Evolutionary conservation across 2,797 vertebrate species (phyloP), one percentile per base, ranked within the genome.

Genomic region (Anisognathus igniventris): DNA sequence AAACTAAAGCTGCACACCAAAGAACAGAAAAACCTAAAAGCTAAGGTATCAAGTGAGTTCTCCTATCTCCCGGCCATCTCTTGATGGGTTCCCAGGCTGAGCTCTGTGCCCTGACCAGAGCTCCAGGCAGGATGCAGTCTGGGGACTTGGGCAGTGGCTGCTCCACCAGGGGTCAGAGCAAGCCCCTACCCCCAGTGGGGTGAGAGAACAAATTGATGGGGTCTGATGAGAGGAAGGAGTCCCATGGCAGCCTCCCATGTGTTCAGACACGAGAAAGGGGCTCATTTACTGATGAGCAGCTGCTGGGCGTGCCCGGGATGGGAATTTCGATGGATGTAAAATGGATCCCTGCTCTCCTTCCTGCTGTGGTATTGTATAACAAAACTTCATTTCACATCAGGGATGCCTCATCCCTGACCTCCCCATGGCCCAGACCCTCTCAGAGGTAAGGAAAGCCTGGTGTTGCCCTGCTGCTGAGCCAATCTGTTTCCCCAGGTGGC

Each of bases 401-500:
- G 2, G 57, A 4, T 82, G 19, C 42, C 61, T 51, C 35, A 40
- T 47, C 42, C 57, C n/a, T 47, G 17, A 22, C 35, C 21, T 78
- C 27, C 48, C 30, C n/a, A 2, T 42, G 75, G 51, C 12, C 54
- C 64, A 92, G 80, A 15, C 20, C 7, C n/a, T 54, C 39, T 48
- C 72, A 20, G 27, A 9, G 0, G 2, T 40, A 2, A 67, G 48
- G 31, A 45, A 62, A 9, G 20, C 60, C 27, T 7, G 31, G 4
- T 48, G 40, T n/a, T 83, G 44, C 53, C 70, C n/a, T 47, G 40
- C 45, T 56, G 14, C 11, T 91, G 64, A 94, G 6, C 21, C 73
- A 23, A 9, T 7, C 24, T 20, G 0, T 84, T 71, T 80, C 68
- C 51, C 45, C 53, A 99, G 99, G 99, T 99, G 88, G 98, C 98